Percentiles rank a stretch among this genome's conserved stretches.
These are phyloP conservation scores for Lordiphosa clarofinis DNA, from an alignment of 1,140 invertebrate species.

Conservation along the genomic window DNA sequence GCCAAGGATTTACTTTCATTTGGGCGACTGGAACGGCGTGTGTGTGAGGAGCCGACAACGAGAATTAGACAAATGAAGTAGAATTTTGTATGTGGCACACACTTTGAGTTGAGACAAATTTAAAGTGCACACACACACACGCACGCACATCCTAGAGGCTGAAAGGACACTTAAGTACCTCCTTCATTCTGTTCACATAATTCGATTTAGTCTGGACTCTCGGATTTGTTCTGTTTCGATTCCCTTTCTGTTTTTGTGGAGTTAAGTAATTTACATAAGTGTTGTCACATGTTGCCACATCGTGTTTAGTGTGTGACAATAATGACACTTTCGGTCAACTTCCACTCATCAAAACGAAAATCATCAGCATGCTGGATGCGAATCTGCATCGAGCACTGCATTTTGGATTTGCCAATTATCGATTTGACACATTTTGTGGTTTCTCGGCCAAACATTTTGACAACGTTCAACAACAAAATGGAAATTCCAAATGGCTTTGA, in stretches of 20 bases:
- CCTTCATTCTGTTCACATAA: conserved; percentile 58
- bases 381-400: not conserved
- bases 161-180: conserved; percentile 67
- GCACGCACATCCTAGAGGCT: conserved; percentile 6
- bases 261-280: conserved; percentile 49
- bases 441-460: conserved; percentile 62
- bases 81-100: conserved; percentile 56
- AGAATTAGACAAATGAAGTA: conserved; percentile 77
- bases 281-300: conserved; percentile 38
- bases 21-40: conserved; percentile 57
- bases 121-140: conserved; percentile 33
- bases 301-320: conserved; percentile 34
- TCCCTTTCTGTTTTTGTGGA: conserved; percentile 7
- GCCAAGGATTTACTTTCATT: conserved; percentile 73
- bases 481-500: conserved; percentile 11
- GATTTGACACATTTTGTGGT: conserved; percentile 68
- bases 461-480: conserved; percentile 26
- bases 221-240: conserved; percentile 8
- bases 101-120: conserved; percentile 33
- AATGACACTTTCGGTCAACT: conserved; percentile 31
- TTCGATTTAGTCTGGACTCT: conserved; percentile 56
- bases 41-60: conserved; percentile 32
- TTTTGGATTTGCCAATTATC: conserved; percentile 62
- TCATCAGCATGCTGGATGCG: conserved; percentile 1
- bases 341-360: conserved; percentile 8